Base-by-base conservation (phyloP, 2,113 vertebrate species). In the Ictidomys tridecemlineatus region DNA sequence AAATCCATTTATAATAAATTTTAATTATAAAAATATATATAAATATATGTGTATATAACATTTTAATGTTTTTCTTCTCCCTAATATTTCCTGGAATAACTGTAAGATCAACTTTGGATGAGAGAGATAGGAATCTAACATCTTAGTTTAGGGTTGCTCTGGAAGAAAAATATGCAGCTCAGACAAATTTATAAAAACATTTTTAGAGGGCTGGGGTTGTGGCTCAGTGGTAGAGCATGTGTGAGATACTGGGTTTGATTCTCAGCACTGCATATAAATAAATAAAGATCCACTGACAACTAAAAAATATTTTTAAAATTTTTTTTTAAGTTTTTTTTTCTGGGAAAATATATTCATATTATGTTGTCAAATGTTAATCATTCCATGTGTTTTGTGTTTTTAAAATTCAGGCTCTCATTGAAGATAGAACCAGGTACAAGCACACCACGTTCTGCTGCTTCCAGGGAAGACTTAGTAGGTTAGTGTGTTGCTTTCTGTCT, bases 391-490 rank as follows among this genome's bases (percentile, higher is more conserved):
- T 85, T 89, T 96, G 17, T 97, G 87, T 98, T 98, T 95, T 87
- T 98, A 93, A 97, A 94, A 98, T 97, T 73, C 97, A 99, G 99
- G 97, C 99, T 99, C 97, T 99, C 99, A 0, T 98, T 99, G 98
- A 99, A 99, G 98, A 99, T 99, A 98, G 99, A 99, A 98, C 99
- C 99, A 92, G 99, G 99, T 93, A 99, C 99, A 98, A 99, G 99
- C 98, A 99, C 99, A 22, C 99, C 99, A 2, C 99, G 99, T 82
- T 99, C 99, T 90, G 99, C 99, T 94, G 99, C 99, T 97, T 99
- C 99, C 94, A 99, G 99, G 99, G 99, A 99, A 98, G 99, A 99
- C 97, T 99, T 99, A 97, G 99, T 98, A 94, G 99, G 99, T 99
- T 97, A 98, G 98, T 98, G 61, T 53, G 18, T 80, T 79, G 91